Percentiles rank a stretch among this genome's conserved stretches.
phyloP scores from a whole-genome alignment of 2,113 vertebrate species.

The Eidolon helvum region DNA sequence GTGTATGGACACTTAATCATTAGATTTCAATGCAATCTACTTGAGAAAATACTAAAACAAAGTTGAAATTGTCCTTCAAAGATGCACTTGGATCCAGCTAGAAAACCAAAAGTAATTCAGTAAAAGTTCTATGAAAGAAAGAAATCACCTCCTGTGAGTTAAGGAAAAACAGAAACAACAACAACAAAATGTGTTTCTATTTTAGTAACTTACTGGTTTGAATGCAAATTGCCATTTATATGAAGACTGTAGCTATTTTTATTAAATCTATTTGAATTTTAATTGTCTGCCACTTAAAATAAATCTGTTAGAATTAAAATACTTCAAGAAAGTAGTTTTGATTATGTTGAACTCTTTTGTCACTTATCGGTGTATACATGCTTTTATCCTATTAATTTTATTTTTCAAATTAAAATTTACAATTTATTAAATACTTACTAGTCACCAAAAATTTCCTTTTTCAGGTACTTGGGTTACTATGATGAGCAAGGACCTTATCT shows the following conservation, averaged over 20 bases:
- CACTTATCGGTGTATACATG: background rate
- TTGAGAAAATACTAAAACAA: background rate
- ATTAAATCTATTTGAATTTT: background rate
- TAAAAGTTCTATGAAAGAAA: background rate
- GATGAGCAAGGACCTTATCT: background rate
- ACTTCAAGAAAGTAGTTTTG: background rate
- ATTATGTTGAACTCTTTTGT: background rate
- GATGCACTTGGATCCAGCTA: background rate
- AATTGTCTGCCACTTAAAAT: background rate
- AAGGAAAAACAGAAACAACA: background rate
- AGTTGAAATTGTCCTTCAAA: background rate
- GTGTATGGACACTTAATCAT: background rate
- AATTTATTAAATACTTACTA: background rate
- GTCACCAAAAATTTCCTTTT: background rate
- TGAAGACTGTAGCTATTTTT: background rate
- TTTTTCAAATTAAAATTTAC: background rate
- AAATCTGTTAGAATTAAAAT: conserved; percentile 19
- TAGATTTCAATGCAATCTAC: background rate
- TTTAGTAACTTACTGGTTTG: background rate
- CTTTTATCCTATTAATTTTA: background rate
- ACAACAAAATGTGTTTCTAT: background rate
- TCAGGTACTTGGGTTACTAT: background rate
- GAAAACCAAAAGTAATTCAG: background rate
- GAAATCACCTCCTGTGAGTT: background rate
- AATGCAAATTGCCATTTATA: background rate